Base-by-base conservation (phyloP, 2,888 invertebrate genomes). In the Salpingus planirostris region DNA sequence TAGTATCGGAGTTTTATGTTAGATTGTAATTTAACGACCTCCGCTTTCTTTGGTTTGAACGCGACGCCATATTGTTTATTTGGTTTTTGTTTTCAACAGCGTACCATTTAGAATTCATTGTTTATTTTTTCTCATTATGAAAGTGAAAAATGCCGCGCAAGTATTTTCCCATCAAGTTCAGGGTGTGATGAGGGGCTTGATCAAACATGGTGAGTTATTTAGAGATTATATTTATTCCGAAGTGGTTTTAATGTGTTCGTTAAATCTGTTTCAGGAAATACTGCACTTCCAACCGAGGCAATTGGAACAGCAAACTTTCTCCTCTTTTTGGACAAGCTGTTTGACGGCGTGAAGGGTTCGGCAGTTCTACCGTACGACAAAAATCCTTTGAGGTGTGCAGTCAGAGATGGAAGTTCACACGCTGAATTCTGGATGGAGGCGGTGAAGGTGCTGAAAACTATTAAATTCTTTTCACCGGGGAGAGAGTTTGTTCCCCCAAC, bases 401-500 rank as follows among this genome's bases (percentile, higher is more conserved):
- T 23, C 10, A 23, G 7, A 11, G 11, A 5, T 8, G 10, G 5
- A 23, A 23, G 7, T 6, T 4, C 5, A 5, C 23, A 23, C 10
- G 10, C 10, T 8, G 23, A 5, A 5, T 23, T 23, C 11, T 23
- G 23, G 23, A 11, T 8, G 6, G 23, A 23, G 10, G 23, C 23
- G 4, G 11, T 23, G 7, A 23, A 8, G 5, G 8, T 8, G 8
- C 11, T 23, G 11, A 5, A 11, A 7, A 8, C 23, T 5, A 23
- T 23, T 5, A 23, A 23, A 11, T 23, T 23, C 11, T 8, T 23
- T 10, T 8, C 4, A 4, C 7, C 23, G 4, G 10, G 23, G 10
- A 23, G 10, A 23, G 23, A 23, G 10, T 10, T 23, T 23, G 10
- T 23, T 7, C 23, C 23, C 23, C 23, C 23, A 23, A 8, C 23